Conservation (phyloP, 2,888 invertebrate genomes). For the Cataglyphis altisquamis region DNA sequence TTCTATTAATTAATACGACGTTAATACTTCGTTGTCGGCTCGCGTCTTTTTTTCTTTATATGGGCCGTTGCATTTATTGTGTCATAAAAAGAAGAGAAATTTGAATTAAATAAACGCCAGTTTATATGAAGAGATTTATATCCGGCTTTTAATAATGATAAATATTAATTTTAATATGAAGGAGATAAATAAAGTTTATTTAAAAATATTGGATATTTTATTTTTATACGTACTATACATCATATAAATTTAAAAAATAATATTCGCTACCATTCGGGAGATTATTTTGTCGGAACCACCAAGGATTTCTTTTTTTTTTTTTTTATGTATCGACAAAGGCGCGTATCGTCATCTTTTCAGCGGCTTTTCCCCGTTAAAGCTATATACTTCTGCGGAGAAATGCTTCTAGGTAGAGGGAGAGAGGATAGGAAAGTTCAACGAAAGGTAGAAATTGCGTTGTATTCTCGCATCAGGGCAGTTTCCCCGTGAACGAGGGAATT, state of each 20-base stretch:
- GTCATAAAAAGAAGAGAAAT: background rate
- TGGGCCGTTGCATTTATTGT: background rate
- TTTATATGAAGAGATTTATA: background rate
- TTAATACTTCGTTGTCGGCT: background rate
- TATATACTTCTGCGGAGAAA: slow-evolving; percentile 39
- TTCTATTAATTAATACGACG: slow-evolving; percentile 12
- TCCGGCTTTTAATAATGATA: background rate
- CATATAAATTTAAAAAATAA: slow-evolving; percentile 21
- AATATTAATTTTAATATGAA: background rate
- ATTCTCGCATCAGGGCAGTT: slow-evolving; percentile 60
- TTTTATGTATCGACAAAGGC: slow-evolving; percentile 14
- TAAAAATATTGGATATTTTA: background rate
- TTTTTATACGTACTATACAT: background rate
- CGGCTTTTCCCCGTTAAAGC: slow-evolving; percentile 55
- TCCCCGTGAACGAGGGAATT: slow-evolving; percentile 69
- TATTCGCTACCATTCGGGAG: background rate
- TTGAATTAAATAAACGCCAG: background rate
- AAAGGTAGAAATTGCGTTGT: slow-evolving; percentile 70
- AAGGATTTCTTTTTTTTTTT: slow-evolving; percentile 52
- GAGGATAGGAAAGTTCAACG: slow-evolving; percentile 64
- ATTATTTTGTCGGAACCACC: slow-evolving; percentile 22
- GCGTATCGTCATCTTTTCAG: slow-evolving; percentile 33
- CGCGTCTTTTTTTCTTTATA: background rate
- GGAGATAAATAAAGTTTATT: background rate
- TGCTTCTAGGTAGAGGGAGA: background rate